Evolutionary conservation across 1,140 invertebrate species (phyloP), one percentile per base, ranked within the genome.

Genomic region (Leptinotarsa texana): DNA sequence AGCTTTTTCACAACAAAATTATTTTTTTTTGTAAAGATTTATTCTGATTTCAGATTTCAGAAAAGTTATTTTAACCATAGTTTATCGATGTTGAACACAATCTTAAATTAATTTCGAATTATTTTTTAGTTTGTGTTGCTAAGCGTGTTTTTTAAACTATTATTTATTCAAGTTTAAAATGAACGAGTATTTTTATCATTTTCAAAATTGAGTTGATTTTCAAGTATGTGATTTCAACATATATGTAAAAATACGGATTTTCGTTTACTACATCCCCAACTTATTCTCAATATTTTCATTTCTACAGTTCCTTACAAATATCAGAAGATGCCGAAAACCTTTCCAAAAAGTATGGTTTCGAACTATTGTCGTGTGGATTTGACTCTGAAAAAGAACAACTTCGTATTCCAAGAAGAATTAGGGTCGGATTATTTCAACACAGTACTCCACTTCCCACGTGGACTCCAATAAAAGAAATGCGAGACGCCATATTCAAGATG

Each of bases 351-450:
- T 86, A 90, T 79, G 85, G 92, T 73, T 92, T 97, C 82, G 94
- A 98, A 80, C 82, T 98, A 3, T 88, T 92, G 81, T 92, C 91
- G 4, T 97, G 91, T 85, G 86, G 86, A 22, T 92, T 98, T 79
- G 79, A 84, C 5, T 88, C 90, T 18, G 88, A 89, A 4, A 82
- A 87, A 13, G 86, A 89, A 82, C 94, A 95, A 80, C 85, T 91
- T 3, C 87, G 96, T 63, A 83, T 88, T 27, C 88, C 93, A 2
- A 88, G 94, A 67, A 84, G 94, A 57, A 93, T 98, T 18, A 85
- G 82, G 75, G 90, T 98, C 48, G 98, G 94, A 15, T 85, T 96
- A 57, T 93, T 99, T 78, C 93, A 99, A 70, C 61, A 79, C 87
- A 87, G 91, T 65, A 96, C 98, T 66, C 93, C 91, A 1, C 72